phyloP scores from a whole-genome alignment of 1,140 invertebrate genomes.

The Conus betulinus region DNA sequence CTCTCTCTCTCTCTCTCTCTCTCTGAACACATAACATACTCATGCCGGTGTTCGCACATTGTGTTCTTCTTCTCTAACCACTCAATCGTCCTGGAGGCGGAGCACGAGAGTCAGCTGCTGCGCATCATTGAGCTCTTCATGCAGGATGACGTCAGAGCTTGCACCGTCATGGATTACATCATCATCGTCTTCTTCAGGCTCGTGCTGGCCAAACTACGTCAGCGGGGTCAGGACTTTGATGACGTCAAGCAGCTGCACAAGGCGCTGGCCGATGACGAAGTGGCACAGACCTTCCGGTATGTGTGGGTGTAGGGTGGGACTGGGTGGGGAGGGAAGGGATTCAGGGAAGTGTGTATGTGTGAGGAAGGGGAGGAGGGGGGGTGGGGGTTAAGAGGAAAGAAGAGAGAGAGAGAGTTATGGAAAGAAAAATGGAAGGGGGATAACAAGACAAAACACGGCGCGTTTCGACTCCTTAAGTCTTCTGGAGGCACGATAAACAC shows the following conservation, averaged over 20 bases:
- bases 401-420: no score
- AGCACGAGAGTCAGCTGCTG: slow-evolving; percentile 17
- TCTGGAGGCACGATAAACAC: no score
- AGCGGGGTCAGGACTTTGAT: slow-evolving; percentile 33
- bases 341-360: no score
- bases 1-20: no score
- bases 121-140: slow-evolving; percentile 24
- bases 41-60: not conserved
- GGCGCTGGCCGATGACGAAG: slow-evolving; percentile 10
- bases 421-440: no score
- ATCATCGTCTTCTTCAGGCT: slow-evolving; percentile 28
- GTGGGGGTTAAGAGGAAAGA: no score
- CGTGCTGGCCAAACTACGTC: slow-evolving; percentile 25
- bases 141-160: slow-evolving; percentile 34
- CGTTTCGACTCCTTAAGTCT: no score
- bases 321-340: no score
- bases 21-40: not conserved
- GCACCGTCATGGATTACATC: slow-evolving; percentile 25
- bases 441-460: no score
- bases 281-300: slow-evolving; percentile 8
- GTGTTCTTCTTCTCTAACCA: slow-evolving; percentile 33
- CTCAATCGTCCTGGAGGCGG: not conserved
- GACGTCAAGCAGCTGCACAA: slow-evolving; percentile 31
- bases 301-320: slow-evolving; percentile 9
- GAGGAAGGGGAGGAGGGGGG: no score